phyloP scores from a whole-genome alignment of 2,113 vertebrate species.

The Upupa epops region DNA sequence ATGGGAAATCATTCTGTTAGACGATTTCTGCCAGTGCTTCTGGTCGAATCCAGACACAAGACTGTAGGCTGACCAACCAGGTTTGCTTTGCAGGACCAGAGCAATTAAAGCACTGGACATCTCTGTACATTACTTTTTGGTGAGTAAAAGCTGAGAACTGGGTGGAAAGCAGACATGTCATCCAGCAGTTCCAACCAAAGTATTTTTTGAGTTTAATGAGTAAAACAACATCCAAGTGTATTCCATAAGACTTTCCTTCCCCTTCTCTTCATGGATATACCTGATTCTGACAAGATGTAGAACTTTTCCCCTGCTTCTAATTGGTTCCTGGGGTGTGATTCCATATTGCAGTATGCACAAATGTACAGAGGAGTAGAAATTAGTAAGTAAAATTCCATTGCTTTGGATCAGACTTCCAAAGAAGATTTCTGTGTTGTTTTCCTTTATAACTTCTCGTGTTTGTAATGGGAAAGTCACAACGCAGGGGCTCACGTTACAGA shows the following conservation, averaged over 20 bases:
- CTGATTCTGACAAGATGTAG: neutral
- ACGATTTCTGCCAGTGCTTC: neutral
- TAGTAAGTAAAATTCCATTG: neutral
- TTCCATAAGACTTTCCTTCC: neutral
- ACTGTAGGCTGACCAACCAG: neutral
- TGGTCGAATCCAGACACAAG: neutral
- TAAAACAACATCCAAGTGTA: neutral
- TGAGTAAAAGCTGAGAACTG: neutral
- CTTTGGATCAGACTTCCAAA: slow-evolving; percentile 8
- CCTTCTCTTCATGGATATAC: neutral
- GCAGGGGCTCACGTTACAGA: neutral
- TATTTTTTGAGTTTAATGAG: neutral
- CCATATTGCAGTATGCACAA: neutral
- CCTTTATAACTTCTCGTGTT: neutral
- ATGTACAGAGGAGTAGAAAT: neutral
- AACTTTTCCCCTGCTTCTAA: neutral
- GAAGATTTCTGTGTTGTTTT: neutral
- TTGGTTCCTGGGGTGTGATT: neutral
- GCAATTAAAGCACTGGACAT: neutral
- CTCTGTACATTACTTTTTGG: neutral
- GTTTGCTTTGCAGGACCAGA: neutral
- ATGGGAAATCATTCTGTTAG: neutral
- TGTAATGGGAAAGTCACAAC: neutral
- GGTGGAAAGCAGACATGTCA: neutral
- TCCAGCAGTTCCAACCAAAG: neutral